Percentiles rank a stretch among this genome's conserved stretches.
These are phyloP conservation scores for Antheraea pernyi DNA, from an alignment of 1,140 invertebrate genomes.

Conservation along the genomic window DNA sequence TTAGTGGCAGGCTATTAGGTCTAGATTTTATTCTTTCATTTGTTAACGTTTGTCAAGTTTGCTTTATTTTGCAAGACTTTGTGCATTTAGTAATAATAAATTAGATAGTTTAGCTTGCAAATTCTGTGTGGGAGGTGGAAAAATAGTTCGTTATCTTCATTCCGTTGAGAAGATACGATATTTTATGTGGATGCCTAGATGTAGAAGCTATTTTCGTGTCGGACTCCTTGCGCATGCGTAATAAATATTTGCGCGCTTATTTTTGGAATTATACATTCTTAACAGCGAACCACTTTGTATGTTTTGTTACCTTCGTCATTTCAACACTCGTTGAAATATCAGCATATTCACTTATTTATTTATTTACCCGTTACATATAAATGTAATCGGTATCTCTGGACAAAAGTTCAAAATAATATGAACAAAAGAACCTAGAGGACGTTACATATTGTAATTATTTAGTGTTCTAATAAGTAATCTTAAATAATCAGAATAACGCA, in stretches of 20 bases:
- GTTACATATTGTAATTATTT: too few relatives aligned
- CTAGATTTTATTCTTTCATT: background rate
- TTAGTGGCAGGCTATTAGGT: background rate
- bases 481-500: too few relatives aligned
- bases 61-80: background rate
- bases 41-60: background rate
- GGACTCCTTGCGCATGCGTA: conserved; percentile 38
- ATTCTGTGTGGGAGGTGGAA: conserved; percentile 47
- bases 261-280: conserved; percentile 31
- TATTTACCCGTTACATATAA: background rate
- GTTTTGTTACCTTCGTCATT: background rate
- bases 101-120: conserved; percentile 16
- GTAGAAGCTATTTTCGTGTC: conserved; percentile 44
- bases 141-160: conserved; percentile 45
- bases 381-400: too few relatives aligned
- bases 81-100: conserved; percentile 7
- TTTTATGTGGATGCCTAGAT: conserved; percentile 47
- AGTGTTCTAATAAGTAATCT: too few relatives aligned
- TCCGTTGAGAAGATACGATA: conserved; percentile 47
- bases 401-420: too few relatives aligned
- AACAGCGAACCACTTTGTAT: background rate
- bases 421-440: background rate
- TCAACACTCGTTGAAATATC: background rate
- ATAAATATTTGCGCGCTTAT: conserved; percentile 46
- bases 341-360: background rate